These are phyloP conservation scores for Mormyrus lacerda DNA, from an alignment of 2,113 vertebrate species.

Conservation along the genomic window DNA sequence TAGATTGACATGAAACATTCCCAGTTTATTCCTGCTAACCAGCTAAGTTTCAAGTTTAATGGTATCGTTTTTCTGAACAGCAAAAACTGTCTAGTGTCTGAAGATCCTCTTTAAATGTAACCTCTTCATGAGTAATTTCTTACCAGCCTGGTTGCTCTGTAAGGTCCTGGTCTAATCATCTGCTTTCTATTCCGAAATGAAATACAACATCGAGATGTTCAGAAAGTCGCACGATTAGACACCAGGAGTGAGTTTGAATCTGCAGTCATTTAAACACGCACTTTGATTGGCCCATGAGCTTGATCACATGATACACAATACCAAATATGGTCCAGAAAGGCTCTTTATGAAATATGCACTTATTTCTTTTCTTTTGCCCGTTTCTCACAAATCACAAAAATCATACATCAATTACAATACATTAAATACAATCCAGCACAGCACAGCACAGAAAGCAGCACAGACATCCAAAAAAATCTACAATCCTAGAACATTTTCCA, in stretches of 20 bases:
- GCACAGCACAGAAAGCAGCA: no score
- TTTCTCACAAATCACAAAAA: background rate
- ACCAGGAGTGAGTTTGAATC: conserved; percentile 31
- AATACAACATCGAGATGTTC: background rate
- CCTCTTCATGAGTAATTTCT: conserved; percentile 35
- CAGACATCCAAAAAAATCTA: background rate
- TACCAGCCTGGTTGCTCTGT: conserved; percentile 74
- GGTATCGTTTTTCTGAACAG: background rate
- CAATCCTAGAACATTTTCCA: background rate
- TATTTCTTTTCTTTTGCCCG: background rate
- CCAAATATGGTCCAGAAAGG: conserved; percentile 20
- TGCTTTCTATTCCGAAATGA: background rate
- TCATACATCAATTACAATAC: background rate
- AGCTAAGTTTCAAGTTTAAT: background rate
- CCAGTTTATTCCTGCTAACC: background rate
- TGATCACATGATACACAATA: conserved; percentile 16
- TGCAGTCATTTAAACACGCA: background rate
- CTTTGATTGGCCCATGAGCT: conserved; percentile 32
- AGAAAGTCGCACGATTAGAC: background rate
- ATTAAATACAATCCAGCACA: background rate
- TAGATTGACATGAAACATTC: background rate
- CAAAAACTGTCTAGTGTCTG: background rate
- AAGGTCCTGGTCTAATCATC: conserved; percentile 70
- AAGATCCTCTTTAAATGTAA: background rate
- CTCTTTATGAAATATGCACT: background rate